Evolutionary conservation across 2,113 vertebrate species (phyloP).

Genomic region (Corvus cornix): DNA sequence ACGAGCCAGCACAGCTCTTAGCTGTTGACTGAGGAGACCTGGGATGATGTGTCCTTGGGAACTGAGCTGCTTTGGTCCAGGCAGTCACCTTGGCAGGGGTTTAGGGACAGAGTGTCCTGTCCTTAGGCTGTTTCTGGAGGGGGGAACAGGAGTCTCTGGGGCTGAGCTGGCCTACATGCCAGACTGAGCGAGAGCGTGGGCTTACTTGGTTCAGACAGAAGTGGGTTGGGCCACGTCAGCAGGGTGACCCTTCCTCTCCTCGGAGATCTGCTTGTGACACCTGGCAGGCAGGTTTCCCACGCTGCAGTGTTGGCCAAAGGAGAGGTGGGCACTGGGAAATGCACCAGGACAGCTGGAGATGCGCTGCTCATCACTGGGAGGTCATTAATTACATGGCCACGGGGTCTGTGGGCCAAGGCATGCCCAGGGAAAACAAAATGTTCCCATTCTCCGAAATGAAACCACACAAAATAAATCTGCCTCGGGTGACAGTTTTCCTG

Average conservation of each 20-base stretch:
- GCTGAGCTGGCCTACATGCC: not conserved
- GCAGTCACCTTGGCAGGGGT: not conserved
- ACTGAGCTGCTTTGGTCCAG: not conserved
- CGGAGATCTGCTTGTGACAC: not conserved
- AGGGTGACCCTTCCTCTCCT: not conserved
- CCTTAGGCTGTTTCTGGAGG: not conserved
- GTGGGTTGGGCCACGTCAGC: not conserved
- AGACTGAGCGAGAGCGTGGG: fast-evolving
- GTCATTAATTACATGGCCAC: not conserved
- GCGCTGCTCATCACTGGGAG: not conserved
- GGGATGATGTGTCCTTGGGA: not conserved
- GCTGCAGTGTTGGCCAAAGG: not conserved
- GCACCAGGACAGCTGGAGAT: not conserved
- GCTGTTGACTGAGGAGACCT: not conserved
- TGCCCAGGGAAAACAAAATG: not conserved
- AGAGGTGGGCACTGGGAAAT: not conserved
- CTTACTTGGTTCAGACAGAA: not conserved
- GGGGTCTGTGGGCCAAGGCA: not conserved
- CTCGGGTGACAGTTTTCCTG: not conserved
- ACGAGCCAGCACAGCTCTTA: not conserved
- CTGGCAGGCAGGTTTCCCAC: not conserved
- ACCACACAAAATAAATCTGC: not conserved
- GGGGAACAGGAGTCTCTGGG: not conserved
- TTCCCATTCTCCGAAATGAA: not conserved
- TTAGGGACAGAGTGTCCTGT: not conserved